Conservation (phyloP, 2,888 invertebrate genomes). For the Amphipyra berbera region DNA sequence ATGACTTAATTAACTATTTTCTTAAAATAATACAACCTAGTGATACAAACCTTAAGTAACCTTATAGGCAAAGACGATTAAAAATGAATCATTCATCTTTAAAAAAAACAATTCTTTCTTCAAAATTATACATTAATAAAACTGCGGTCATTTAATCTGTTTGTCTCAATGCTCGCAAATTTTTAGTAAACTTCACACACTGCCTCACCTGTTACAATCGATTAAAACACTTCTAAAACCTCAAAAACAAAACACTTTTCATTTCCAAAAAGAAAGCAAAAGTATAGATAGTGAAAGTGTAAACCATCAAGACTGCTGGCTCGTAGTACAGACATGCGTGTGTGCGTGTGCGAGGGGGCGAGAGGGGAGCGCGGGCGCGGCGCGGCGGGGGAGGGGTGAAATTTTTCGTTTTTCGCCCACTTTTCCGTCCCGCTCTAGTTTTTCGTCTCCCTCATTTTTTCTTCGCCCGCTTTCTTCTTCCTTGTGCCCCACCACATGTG, state of each 20-base stretch:
- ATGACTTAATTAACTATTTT: no score
- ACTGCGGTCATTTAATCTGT: no score
- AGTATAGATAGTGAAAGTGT: slow-evolving; percentile 68
- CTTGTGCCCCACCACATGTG: slow-evolving; percentile 90
- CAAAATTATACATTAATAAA: no score
- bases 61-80: no score
- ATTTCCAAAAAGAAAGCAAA: slow-evolving; percentile 49
- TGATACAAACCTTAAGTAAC: no score
- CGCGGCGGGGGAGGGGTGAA: slow-evolving; percentile 77
- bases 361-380: slow-evolving; percentile 68
- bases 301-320: slow-evolving; percentile 71
- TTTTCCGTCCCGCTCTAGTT: slow-evolving; percentile 90
- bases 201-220: no score
- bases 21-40: no score
- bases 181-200: no score
- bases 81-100: no score
- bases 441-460: slow-evolving; percentile 90
- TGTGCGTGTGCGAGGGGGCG: slow-evolving; percentile 82
- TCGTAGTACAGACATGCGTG: slow-evolving; percentile 70
- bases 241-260: slow-evolving; percentile 29
- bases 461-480: slow-evolving; percentile 89
- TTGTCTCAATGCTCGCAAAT: no score
- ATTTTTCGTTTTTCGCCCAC: slow-evolving; percentile 90
- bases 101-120: no score
- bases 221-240: background rate